phyloP scores from a whole-genome alignment of 2,888 invertebrate species.

The Chaetoderma sp. region DNA sequence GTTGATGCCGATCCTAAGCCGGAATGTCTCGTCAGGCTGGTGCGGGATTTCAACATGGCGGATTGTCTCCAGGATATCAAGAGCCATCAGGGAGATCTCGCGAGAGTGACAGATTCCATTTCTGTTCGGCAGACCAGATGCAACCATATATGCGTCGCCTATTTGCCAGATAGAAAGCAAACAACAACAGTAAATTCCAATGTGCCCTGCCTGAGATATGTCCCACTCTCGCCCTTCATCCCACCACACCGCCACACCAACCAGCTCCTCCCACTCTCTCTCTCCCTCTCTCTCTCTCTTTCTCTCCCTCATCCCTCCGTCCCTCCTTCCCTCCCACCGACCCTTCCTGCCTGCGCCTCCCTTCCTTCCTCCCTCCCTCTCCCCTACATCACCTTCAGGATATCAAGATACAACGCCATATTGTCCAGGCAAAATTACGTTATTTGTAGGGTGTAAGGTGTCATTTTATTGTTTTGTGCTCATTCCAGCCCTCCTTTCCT shows the following conservation, averaged over 20 bases:
- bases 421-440: too few species aligned
- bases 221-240: slow-evolving; percentile 1
- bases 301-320: not conserved
- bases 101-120: slow-evolving; percentile 43
- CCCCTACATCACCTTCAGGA: too few species aligned
- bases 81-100: slow-evolving; percentile 41
- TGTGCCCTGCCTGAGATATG: too few species aligned
- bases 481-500: too few species aligned
- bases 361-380: too few species aligned
- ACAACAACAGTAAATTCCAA: not conserved
- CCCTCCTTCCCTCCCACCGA: too few species aligned
- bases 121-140: slow-evolving; percentile 44
- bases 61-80: slow-evolving; percentile 41
- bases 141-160: slow-evolving; percentile 79
- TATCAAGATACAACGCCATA: too few species aligned
- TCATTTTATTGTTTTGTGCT: too few species aligned
- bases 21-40: slow-evolving; percentile 34
- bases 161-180: not conserved
- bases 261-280: not conserved
- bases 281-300: not conserved
- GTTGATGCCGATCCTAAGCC: slow-evolving; percentile 44
- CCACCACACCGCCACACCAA: not conserved
- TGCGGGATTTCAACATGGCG: slow-evolving; percentile 32
- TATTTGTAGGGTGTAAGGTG: too few species aligned
- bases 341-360: too few species aligned